Percentiles rank a stretch among this genome's conserved stretches.
These are phyloP conservation scores for Hybognathus amarus DNA, from an alignment of 2,797 vertebrate genomes.

Conservation along the genomic window DNA sequence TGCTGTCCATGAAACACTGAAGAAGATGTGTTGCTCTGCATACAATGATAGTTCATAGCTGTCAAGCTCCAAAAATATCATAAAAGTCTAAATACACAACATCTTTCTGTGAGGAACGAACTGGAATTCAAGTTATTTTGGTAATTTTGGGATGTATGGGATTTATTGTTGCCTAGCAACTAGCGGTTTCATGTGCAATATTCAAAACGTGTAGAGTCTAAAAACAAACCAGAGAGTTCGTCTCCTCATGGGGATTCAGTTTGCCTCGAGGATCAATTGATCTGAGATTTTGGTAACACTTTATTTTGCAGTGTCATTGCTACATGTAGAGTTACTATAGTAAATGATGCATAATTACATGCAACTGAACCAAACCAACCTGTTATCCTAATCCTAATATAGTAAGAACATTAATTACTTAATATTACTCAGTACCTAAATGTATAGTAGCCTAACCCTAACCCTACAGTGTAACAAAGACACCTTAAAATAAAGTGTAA, in stretches of 20 bases:
- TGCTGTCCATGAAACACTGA: background rate
- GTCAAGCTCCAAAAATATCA: background rate
- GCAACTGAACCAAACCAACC: no score
- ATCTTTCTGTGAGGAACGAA: background rate
- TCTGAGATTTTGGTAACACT: background rate
- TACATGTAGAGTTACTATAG: no score
- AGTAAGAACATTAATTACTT: no score
- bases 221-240: background rate
- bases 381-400: no score
- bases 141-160: conserved; percentile 1
- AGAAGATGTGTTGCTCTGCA: background rate
- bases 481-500: background rate
- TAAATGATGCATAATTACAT: no score
- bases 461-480: no score
- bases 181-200: background rate
- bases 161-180: conserved; percentile 33
- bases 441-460: no score
- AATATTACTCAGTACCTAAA: no score
- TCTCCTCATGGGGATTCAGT: background rate
- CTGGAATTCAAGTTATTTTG: background rate
- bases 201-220: conserved; percentile 4
- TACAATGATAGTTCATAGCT: background rate
- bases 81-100: background rate
- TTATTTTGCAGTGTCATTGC: no score
- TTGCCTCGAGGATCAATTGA: background rate